Percentiles rank a stretch among this genome's conserved stretches.
These are phyloP conservation scores for Stenurella melanura DNA, from an alignment of 2,888 invertebrate genomes.

Conservation along the genomic window DNA sequence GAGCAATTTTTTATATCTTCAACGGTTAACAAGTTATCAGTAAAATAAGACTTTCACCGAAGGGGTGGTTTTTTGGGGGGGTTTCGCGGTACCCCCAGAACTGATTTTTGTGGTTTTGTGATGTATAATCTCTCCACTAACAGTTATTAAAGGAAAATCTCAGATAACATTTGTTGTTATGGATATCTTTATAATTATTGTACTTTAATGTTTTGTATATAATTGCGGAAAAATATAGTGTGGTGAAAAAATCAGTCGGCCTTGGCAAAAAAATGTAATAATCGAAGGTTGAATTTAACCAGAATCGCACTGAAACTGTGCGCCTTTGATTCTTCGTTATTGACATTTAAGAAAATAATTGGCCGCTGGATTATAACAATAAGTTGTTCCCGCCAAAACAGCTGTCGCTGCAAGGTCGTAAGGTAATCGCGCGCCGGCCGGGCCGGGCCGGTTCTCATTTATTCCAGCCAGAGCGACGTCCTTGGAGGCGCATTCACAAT, in stretches of 20 bases:
- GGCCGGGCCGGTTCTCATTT: conserved; percentile 1
- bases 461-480: conserved; percentile 22
- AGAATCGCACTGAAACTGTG: background rate
- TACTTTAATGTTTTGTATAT: background rate
- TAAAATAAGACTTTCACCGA: too few species aligned
- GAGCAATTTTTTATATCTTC: too few species aligned
- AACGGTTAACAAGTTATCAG: too few species aligned
- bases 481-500: conserved; percentile 23
- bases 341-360: conserved; percentile 33
- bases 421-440: conserved; percentile 2
- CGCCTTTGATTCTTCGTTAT: background rate
- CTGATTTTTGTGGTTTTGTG: too few species aligned
- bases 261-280: conserved; percentile 5
- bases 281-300: background rate
- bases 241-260: conserved; percentile 2
- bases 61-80: too few species aligned
- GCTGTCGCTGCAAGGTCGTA: conserved; percentile 28
- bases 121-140: too few species aligned
- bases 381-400: conserved; percentile 36
- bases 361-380: too few species aligned
- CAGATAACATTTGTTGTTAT: too few species aligned
- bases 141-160: too few species aligned
- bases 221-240: conserved; percentile 7
- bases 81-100: too few species aligned
- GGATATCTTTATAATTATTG: too few species aligned